Evolutionary conservation across 2,797 vertebrate species (phyloP), one percentile per base, ranked within the genome.

Genomic region (Acipenser oxyrinchus): DNA sequence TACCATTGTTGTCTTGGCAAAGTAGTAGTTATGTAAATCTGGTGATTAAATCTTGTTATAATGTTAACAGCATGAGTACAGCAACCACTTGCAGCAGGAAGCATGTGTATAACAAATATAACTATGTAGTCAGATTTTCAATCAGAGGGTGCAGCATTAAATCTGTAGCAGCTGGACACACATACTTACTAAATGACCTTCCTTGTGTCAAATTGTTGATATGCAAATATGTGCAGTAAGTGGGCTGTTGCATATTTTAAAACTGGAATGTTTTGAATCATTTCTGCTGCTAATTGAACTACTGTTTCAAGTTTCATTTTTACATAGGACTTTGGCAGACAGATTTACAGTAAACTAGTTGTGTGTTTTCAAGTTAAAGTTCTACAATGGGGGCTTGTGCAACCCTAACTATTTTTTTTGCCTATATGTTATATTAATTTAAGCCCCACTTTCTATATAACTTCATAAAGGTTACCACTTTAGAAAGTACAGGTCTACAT

Each of bases 111-210:
- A 3, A n/a, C 11, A 6, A 10, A 58, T 10, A 58, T 7, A 13
- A 11, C 13, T 10, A 12, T 37, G 23, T 2, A 37, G 2, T 37
- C 23, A 3, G 6, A n/a, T 10, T 58, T 58, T 58, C 55, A 58
- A 6, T n/a, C 13, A 2, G 55, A 13, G 55, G 6, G 55, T 58
- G 12, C 11, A 11, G 55, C 55, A 58, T 58, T 49, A 63, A 53
- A 75, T 72, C 61, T 75, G 77, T 79, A 84, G 80, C 84, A 82
- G 80, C 80, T 70, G 74, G 73, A 71, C 69, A 18, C 69, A 18
- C 55, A 37, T 69, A 65, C 55, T 60, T 61, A 64, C 13, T 37
- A 50, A 53, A 10, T 57, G 76, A 75, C 79, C 79, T 79, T 78
- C 79, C 73, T 64, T 79, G 72, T 72, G 76, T 72, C 8, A 10